Percentiles rank a stretch among this genome's conserved stretches.
phyloP scores from a whole-genome alignment of 2,888 invertebrate genomes.

The Acrobasis repandana region DNA sequence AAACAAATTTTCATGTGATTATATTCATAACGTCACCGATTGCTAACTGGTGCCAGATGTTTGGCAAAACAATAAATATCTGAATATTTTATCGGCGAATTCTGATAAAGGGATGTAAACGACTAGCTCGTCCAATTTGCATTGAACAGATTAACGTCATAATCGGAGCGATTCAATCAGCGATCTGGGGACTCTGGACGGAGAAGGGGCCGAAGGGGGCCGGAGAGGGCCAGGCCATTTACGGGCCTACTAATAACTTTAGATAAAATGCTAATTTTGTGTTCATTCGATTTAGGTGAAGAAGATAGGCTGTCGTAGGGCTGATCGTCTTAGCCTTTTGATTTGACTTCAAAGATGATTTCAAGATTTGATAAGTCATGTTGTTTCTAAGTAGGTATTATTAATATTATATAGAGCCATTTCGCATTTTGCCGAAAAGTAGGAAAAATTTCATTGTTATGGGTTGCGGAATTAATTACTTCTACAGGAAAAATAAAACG shows the following conservation, averaged over 20 bases:
- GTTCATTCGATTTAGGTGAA: conserved; percentile 76
- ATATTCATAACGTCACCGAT: conserved; percentile 29
- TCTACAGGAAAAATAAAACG: not conserved
- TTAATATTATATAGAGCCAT: no score
- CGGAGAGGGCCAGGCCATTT: conserved; percentile 47
- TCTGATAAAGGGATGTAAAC: conserved; percentile 80
- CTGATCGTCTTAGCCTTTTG: conserved; percentile 20
- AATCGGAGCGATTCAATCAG: conserved; percentile 81
- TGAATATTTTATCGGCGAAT: conserved; percentile 75
- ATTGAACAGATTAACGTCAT: conserved; percentile 83
- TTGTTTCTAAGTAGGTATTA: not conserved
- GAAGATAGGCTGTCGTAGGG: conserved; percentile 53
- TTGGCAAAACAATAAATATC: conserved; percentile 70
- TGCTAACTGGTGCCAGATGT: conserved; percentile 37
- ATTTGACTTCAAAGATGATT: conserved; percentile 7
- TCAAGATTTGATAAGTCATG: conserved; percentile 5
- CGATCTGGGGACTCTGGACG: conserved; percentile 68
- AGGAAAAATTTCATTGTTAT: no score
- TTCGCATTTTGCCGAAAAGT: no score
- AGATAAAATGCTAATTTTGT: conserved; percentile 83
- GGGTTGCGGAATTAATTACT: no score
- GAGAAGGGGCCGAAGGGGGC: conserved; percentile 34
- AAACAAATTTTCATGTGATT: not conserved
- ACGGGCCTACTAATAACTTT: conserved; percentile 74
- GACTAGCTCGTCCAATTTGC: conserved; percentile 80